These are phyloP conservation scores for Chelon labrosus DNA, from an alignment of 2,797 vertebrate species.

Conservation along the genomic window DNA sequence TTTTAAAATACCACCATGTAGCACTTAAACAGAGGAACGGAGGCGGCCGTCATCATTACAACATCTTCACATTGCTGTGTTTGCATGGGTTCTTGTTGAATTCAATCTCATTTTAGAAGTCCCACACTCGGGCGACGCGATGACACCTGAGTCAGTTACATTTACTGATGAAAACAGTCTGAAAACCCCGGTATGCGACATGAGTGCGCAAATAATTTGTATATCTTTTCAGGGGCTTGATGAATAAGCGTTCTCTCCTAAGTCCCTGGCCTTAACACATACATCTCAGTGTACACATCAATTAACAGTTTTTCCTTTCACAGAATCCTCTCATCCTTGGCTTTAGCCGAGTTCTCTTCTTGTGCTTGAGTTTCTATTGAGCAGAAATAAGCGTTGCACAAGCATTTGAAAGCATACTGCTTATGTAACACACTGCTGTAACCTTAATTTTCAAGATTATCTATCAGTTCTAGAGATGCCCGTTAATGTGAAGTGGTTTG, in stretches of 20 bases:
- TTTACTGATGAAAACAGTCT: slow-evolving; percentile 20
- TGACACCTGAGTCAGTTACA: slow-evolving; percentile 30
- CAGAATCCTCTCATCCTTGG: slow-evolving; percentile 11
- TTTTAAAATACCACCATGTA: neutral
- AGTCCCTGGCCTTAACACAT: neutral
- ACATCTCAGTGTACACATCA: slow-evolving; percentile 19
- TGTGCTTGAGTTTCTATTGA: neutral
- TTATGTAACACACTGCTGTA: neutral
- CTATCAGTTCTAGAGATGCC: slow-evolving; percentile 17
- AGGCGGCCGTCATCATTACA: slow-evolving; percentile 4
- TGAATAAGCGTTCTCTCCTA: neutral
- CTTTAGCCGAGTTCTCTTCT: neutral
- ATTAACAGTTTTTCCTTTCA: slow-evolving; percentile 6
- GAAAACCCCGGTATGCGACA: slow-evolving; percentile 12
- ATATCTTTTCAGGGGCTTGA: slow-evolving; percentile 5
- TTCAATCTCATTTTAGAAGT: slow-evolving; percentile 14
- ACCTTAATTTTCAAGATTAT: neutral
- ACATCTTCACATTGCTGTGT: slow-evolving; percentile 1
- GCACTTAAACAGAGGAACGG: neutral
- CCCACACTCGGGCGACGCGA: neutral
- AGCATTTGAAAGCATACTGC: neutral
- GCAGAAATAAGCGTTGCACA: neutral
- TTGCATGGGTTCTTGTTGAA: slow-evolving; percentile 12
- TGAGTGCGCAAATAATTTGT: slow-evolving; percentile 1
- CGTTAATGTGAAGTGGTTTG: slow-evolving; percentile 18